Conservation (phyloP, 2,113 vertebrate genomes). For the Notiomystis cincta region DNA sequence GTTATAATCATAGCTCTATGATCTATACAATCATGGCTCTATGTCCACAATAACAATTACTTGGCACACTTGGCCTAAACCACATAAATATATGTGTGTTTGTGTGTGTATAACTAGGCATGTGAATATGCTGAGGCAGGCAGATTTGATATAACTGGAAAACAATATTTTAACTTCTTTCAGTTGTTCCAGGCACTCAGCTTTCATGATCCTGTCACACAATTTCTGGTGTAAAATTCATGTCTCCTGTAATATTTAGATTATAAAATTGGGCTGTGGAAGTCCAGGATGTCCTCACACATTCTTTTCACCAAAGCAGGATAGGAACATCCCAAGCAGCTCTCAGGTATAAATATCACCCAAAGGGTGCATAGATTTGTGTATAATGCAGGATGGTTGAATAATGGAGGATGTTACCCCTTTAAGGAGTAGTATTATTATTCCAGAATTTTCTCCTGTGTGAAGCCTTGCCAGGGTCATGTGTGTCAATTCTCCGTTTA, state of each 20-base stretch:
- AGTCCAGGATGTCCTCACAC: not conserved
- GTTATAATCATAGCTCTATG: not conserved
- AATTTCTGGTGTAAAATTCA: not conserved
- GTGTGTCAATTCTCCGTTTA: not conserved
- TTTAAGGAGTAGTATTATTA: not conserved
- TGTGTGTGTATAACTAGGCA: not conserved
- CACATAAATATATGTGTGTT: not conserved
- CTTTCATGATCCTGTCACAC: not conserved
- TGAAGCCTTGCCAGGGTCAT: not conserved
- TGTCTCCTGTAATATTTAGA: not conserved
- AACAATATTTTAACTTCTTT: not conserved
- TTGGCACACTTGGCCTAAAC: not conserved
- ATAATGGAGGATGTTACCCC: not conserved
- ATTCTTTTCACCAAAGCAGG: not conserved
- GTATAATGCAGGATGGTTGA: not conserved
- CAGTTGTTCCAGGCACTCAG: not conserved
- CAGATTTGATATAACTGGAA: not conserved
- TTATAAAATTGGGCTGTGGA: not conserved
- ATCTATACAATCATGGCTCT: too few species aligned
- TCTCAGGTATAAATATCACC: not conserved
- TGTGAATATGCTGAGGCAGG: not conserved
- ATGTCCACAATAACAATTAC: not conserved
- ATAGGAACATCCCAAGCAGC: fast-evolving
- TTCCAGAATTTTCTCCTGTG: not conserved
- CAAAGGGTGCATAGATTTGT: not conserved